Evolutionary conservation across 2,888 invertebrate species (phyloP).

Genomic region (Artemia sp.): DNA sequence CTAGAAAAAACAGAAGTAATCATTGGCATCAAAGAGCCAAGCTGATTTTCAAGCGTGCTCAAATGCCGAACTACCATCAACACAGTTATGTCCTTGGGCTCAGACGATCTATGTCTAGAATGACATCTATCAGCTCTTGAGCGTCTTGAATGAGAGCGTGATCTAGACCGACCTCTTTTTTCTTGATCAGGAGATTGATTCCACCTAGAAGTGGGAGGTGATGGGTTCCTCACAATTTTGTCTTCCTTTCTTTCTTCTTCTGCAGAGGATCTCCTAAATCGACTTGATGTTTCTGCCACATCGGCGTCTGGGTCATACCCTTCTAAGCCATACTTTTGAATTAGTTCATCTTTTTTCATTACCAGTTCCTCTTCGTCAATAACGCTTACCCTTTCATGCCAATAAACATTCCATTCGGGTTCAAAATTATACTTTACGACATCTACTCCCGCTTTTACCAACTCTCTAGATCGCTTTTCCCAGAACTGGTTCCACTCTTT

Average conservation of each 20-base stretch:
- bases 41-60: constrained; percentile 60
- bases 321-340: constrained; percentile 41
- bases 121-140: too few species aligned
- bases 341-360: constrained; percentile 47
- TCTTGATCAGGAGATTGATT: constrained; percentile 20
- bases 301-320: constrained; percentile 30
- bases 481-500: constrained; percentile 82
- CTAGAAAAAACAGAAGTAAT: constrained; percentile 56
- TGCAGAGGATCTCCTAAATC: constrained; percentile 21
- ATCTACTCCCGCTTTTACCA: constrained; percentile 55
- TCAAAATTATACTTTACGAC: constrained; percentile 65
- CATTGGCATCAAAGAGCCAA: constrained; percentile 67
- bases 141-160: too few species aligned
- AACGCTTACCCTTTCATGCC: constrained; percentile 65
- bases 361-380: constrained; percentile 51
- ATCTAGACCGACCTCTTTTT: constrained; percentile 26
- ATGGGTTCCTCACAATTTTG: constrained; percentile 27
- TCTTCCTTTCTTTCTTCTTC: constrained; percentile 27
- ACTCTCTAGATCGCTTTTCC: constrained; percentile 62
- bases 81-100: not conserved
- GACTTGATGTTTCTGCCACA: too few species aligned
- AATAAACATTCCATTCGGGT: constrained; percentile 70
- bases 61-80: constrained; percentile 53
- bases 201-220: constrained; percentile 19
- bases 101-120: too few species aligned